Evolutionary conservation across 2,797 vertebrate genomes (phyloP), one percentile per base, ranked within the genome.

Genomic region (Tokudaia muenninki): DNA sequence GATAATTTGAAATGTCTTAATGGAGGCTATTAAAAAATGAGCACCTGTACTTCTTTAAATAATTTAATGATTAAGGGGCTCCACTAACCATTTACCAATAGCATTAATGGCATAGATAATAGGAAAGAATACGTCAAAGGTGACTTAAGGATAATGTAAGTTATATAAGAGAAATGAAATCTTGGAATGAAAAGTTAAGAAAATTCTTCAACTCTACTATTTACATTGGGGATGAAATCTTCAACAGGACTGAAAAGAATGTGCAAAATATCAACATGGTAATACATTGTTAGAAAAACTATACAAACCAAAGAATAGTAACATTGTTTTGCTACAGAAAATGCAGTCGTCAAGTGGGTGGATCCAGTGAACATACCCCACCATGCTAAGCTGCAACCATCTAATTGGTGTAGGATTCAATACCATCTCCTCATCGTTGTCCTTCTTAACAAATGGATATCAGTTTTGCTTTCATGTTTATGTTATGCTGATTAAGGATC

Each of bases 91-190:
- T 94, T 94, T 90, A 65, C 80, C 80, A 74, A 41, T 70, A 24
- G 82, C 72, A 79, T 95, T 94, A 95, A 94, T 75, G 55, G 72
- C 70, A 93, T 81, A 79, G 93, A 93, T 91, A 94, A 90, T n/a
- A 94, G 7, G 3, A 90, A 94, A 94, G 44, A 5, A 22, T 67
- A 84, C 86, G 55, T 91, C 37, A 34, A n/a, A 88, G 63, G 87
- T 88, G 57, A 90, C n/a, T 86, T 95, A 86, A 96, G 90, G 84
- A 96, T 72, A 95, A 93, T 97, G 95, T 80, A 96, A 97, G 87
- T 96, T 95, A 75, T 41, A 29, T 84, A 70, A 63, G 11, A 94
- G 92, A 96, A 92, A 82, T 81, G 22, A 95, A 93, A 96, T 88
- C 79, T 90, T 92, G 34, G 8, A 1, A 72, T 81, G 59, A 79